Evolutionary conservation across 2,888 invertebrate species (phyloP), one percentile per base, ranked within the genome.

Genomic region (Epirrita christyi): DNA sequence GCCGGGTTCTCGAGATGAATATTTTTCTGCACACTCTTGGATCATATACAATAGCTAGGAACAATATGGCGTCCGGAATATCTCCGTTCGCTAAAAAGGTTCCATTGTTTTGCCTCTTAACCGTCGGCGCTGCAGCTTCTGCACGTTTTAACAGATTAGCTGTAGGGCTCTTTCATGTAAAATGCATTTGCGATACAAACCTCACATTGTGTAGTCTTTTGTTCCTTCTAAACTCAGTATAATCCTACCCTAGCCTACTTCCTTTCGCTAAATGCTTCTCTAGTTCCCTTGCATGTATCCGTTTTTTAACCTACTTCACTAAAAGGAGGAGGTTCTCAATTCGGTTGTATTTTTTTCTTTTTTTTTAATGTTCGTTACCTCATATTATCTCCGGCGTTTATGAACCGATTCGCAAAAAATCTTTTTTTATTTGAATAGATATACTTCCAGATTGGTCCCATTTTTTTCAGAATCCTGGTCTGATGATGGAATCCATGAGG

Each of bases 1-100:
- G 61, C 50, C 43, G 45, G 48, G 61, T 60, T 64, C 66, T 61
- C 63, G 66, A 70, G 68, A 76, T 75, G 70, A 72, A 73, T 77
- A 74, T 77, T 76, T 75, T 77, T 67, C 73, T 66, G 56, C 61
- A 67, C 60, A 50, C 63, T 50, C 68, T 55, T 51, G 48, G 54
- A 40, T 64, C 70, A 65, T 59, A 64, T 63, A 78, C 73, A 78
- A 77, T 76, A 70, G 68, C 63, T 44, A 48, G 60, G 72, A 66
- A 74, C 74, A 78, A 77, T 78, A 78, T 70, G 70, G 70, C 70
- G 67, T 64, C 55, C 66, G 66, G 71, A 68, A 72, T 76, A 71
- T 66, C 28, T 66, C 66, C 65, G 63, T 74, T 68, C 72, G 66
- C 68, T 69, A 72, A 77, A 74, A 76, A 70, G 63, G 62, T 70